Evolutionary conservation across 2,888 invertebrate genomes (phyloP), one percentile per base, ranked within the genome.

Genomic region (Lasioglossum marginatum): DNA sequence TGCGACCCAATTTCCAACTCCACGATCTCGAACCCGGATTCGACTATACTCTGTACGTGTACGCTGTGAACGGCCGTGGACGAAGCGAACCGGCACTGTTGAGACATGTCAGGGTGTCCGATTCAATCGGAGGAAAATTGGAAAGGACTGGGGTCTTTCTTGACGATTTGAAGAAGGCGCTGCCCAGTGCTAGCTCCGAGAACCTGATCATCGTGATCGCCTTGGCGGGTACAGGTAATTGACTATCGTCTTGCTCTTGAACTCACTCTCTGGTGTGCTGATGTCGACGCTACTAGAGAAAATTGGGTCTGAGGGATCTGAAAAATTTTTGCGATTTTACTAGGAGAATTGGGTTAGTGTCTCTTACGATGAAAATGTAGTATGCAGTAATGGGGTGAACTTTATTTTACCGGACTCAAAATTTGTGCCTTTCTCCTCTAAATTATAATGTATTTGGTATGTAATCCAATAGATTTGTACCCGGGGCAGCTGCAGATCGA

Each of bases 61-160:
- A 97, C 94, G 97, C 98, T 34, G 97, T 97, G 90, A 98, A 98
- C 91, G 97, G 97, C 12, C 97, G 97, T 93, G 98, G 98, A 83
- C 96, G 97, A 89, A 98, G 98, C 88, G 96, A 96, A 81, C 97
- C 98, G 2, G 97, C 97, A 81, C 96, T 97, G 81, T 96, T 98
- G 94, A 97, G 97, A 83, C 97, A 97, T 92, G 96, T 97, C 14
- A 94, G 96, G 1, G 93, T 95, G 3, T 84, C 92, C 10, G 93
- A 94, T 31, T 85, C 93, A 0, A 91, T 94, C 79, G 94, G 93
- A 60, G 88, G 88, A 31, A 92, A 92, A 37, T 76, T 92, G 79
- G 92, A 93, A 74, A 91, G 90, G 45, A 90, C 45, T 16, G 93
- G 94, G 16, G 82, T 92, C 31, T 93, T 94, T 66, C 89, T 94